Conservation (phyloP, 2,113 vertebrate genomes). For the Proteles cristata region DNA sequence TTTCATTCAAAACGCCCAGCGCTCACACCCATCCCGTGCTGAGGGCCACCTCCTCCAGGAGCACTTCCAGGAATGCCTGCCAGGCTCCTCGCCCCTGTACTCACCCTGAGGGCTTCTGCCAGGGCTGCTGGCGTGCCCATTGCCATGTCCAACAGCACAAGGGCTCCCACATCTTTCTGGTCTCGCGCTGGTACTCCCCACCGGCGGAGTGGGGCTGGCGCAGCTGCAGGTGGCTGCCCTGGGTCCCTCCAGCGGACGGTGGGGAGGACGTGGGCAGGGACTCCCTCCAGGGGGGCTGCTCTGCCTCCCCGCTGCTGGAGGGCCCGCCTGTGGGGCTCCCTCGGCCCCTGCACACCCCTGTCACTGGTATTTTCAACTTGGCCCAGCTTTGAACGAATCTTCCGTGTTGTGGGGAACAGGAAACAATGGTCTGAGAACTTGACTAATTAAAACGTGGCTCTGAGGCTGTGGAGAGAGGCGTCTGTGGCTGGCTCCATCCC, state of each 20-base stretch:
- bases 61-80: neutral
- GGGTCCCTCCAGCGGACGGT: neutral
- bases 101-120: neutral
- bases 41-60: neutral
- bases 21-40: accelerated
- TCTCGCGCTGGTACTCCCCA: accelerated
- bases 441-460: neutral
- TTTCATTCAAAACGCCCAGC: accelerated
- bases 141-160: no score
- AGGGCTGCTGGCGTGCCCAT: accelerated
- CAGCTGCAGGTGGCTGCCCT: neutral
- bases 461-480: neutral
- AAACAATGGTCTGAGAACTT: neutral
- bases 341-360: neutral
- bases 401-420: neutral
- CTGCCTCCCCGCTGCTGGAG: neutral
- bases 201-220: accelerated
- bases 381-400: slow-evolving; percentile 14
- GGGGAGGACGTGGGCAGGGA: neutral
- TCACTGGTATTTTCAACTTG: slow-evolving; percentile 23
- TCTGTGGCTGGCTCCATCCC: accelerated
- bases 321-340: accelerated
- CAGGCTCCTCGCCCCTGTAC: accelerated
- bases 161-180: neutral
- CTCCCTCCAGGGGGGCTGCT: neutral